A percentile compares a stretch with the other conserved stretches of the same genome.
Conservation (phyloP, 2,113 vertebrate species). For the Oriolus oriolus region DNA sequence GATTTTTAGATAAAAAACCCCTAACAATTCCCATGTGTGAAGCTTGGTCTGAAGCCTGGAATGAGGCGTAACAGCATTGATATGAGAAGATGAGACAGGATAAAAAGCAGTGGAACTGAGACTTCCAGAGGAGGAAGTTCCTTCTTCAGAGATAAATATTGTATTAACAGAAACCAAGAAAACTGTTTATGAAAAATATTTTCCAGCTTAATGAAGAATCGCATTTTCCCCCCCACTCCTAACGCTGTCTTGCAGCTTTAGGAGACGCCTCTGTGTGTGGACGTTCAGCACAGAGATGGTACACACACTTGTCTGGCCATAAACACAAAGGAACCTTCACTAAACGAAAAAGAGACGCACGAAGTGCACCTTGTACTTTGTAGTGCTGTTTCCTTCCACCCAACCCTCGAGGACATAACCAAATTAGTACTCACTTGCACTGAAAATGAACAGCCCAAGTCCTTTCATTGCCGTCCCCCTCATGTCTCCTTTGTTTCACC, state of each 20-base stretch:
- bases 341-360: background rate
- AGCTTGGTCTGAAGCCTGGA: background rate
- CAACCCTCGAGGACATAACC: background rate
- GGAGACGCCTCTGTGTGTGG: background rate
- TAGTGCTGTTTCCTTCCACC: background rate
- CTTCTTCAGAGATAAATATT: background rate
- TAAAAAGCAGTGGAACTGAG: background rate
- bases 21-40: fast-evolving
- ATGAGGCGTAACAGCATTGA: background rate
- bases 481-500: background rate
- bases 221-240: background rate
- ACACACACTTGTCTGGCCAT: background rate
- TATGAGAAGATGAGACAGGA: background rate
- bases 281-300: background rate
- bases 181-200: background rate
- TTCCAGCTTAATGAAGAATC: background rate
- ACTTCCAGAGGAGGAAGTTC: background rate
- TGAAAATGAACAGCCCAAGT: slow-evolving; percentile 17
- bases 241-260: background rate
- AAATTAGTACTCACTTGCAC: slow-evolving; percentile 56
- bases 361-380: background rate
- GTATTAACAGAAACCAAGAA: background rate
- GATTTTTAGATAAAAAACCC: background rate
- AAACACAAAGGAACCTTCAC: background rate
- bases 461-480: background rate